Evolutionary conservation across 1,140 invertebrate species (phyloP).

Genomic region (Drosophila lacteicornis): DNA sequence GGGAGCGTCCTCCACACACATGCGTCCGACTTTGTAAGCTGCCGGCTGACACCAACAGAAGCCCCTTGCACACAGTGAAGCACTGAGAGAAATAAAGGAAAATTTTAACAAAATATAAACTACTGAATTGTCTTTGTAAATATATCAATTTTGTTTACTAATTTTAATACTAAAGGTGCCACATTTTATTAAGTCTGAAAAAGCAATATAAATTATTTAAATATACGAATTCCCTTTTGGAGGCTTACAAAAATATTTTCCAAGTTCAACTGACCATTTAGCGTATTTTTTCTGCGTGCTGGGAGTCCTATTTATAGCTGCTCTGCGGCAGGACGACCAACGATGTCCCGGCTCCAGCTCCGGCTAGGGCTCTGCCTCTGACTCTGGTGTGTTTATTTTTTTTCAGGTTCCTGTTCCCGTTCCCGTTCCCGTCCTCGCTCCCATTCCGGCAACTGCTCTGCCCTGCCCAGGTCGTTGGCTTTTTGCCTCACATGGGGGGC

Average conservation of each 20-base stretch:
- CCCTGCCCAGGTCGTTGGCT: slow-evolving; percentile 73
- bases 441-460: slow-evolving; percentile 15
- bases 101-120: no score
- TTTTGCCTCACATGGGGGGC: slow-evolving; percentile 74
- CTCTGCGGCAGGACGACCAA: slow-evolving; percentile 49
- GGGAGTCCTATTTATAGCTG: slow-evolving; percentile 53
- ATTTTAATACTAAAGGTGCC: no score
- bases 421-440: slow-evolving; percentile 7
- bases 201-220: no score
- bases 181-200: no score
- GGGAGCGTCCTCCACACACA: slow-evolving; percentile 55
- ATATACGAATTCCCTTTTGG: no score
- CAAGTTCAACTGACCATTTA: neutral
- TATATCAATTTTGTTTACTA: no score
- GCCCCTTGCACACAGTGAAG: slow-evolving; percentile 12
- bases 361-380: slow-evolving; percentile 33
- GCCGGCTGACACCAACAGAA: slow-evolving; percentile 58
- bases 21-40: slow-evolving; percentile 70
- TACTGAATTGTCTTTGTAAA: no score
- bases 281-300: neutral
- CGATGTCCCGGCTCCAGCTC: slow-evolving; percentile 39
- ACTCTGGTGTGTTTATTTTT: slow-evolving; percentile 60
- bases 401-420: slow-evolving; percentile 6
- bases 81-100: neutral
- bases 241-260: neutral